Conservation (phyloP, 2,888 invertebrate species). For the Plagiodera versicolora region DNA sequence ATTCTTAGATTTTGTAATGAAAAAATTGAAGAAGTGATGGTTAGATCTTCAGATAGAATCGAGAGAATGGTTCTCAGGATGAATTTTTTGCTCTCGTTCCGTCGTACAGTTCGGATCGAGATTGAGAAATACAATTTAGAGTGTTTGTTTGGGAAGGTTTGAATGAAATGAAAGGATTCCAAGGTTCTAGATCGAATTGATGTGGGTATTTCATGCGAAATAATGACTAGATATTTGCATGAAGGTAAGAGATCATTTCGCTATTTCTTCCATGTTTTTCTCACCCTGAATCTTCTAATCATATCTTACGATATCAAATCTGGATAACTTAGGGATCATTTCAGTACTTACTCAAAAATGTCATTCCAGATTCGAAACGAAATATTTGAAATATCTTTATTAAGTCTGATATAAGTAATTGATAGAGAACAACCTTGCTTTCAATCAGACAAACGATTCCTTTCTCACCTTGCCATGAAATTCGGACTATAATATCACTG, state of each 20-base stretch:
- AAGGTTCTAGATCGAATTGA: neutral
- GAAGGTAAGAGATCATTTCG: no score
- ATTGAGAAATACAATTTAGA: slow-evolving; percentile 8
- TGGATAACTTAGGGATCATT: no score
- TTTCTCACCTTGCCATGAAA: neutral
- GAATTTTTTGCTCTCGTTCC: slow-evolving; percentile 36
- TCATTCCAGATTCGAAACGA: no score
- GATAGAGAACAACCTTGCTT: no score
- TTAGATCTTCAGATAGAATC: slow-evolving; percentile 40
- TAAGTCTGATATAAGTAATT: no score
- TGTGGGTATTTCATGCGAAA: neutral
- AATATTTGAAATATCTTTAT: no score
- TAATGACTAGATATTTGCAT: neutral
- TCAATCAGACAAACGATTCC: no score
- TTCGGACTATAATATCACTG: slow-evolving; percentile 13
- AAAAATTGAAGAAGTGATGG: slow-evolving; percentile 43
- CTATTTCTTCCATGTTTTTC: no score
- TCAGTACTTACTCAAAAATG: no score
- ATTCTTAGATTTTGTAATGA: slow-evolving; percentile 42
- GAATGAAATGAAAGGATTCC: neutral
- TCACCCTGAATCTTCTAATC: no score
- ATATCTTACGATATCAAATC: no score
- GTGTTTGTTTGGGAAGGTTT: slow-evolving; percentile 13
- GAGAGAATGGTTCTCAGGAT: slow-evolving; percentile 37
- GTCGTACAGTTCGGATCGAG: slow-evolving; percentile 18